Evolutionary conservation across 2,113 vertebrate genomes (phyloP), one percentile per base, ranked within the genome.

Genomic region (Perccottus glenii): DNA sequence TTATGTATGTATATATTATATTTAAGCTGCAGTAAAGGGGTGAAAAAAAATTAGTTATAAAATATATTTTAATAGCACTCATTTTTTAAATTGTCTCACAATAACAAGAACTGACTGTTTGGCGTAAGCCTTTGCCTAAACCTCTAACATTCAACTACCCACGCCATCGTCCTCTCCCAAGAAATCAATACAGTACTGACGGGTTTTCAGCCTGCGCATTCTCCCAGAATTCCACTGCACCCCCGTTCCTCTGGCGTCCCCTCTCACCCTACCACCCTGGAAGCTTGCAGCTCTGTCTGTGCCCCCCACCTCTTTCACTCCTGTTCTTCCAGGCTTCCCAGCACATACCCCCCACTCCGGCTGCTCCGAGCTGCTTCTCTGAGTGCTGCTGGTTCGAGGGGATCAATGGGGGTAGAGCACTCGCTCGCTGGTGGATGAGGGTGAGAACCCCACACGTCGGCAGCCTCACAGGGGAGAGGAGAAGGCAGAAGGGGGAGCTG

Each of bases 381-480:
- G 58, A 45, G 44, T 4, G 70, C 81, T 77, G 82, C 81, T 70
- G 78, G 74, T 61, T 67, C 49, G 60, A 45, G 43, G 69, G 74
- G 78, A 80, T 83, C 82, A 87, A 81, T 77, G 84, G 78, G 75
- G 65, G 70, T 49, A 72, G 82, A 46, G 64, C 76, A 72, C 38
- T 40, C 38, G 38, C 38, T 40, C 66, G 79, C 57, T 46, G 76
- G 61, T 40, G 52, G n/a, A 52, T 60, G 74, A 12, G 45, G 66
- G 33, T 49, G 52, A 57, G 83, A 88, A 88, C 87, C 88, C 85
- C 90, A 87, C 90, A 90, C 85, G 81, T 84, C 63, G 84, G 81
- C 81, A 82, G 73, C 75, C 80, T 80, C 6, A 61, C 73, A 83
- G 82, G 72, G 15, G 33, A 42, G 12, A 14, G 14, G 33, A 35